These are phyloP conservation scores for Chaenogobius annularis DNA, from an alignment of 2,113 vertebrate species.

Conservation along the genomic window DNA sequence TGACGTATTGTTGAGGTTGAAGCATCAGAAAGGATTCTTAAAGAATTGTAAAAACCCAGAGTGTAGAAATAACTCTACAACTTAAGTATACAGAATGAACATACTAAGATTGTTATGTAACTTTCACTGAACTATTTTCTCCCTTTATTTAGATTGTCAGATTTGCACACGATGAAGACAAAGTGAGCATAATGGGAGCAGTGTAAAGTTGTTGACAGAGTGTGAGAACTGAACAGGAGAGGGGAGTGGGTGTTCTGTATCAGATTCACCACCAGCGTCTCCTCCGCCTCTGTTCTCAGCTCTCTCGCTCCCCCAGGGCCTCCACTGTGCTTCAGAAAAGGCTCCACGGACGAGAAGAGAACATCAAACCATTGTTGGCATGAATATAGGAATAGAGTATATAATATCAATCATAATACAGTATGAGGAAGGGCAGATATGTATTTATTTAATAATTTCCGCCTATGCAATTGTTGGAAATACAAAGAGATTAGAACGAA, in stretches of 20 bases:
- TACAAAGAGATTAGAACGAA: too few relatives aligned
- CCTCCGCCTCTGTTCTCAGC: constrained; percentile 20
- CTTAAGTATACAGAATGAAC: neutral
- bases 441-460: too few relatives aligned
- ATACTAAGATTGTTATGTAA: neutral
- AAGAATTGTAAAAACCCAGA: too few relatives aligned
- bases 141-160: neutral
- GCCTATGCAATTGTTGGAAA: too few relatives aligned
- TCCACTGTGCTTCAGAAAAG: constrained; percentile 39
- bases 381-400: neutral
- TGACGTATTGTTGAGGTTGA: too few relatives aligned
- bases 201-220: constrained; percentile 10
- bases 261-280: constrained; percentile 27
- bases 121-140: neutral
- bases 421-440: too few relatives aligned
- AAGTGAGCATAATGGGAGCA: constrained; percentile 20
- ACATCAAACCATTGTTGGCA: constrained; percentile 18
- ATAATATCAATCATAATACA: neutral
- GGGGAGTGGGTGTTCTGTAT: constrained; percentile 34
- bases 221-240: constrained; percentile 10
- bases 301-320: constrained; percentile 38
- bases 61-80: too few relatives aligned
- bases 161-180: constrained; percentile 14
- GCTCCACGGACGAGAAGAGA: constrained; percentile 32
- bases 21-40: too few relatives aligned